Evolutionary conservation across 2,113 vertebrate species (phyloP), one percentile per base, ranked within the genome.

Genomic region (Pygathrix nemaeus): DNA sequence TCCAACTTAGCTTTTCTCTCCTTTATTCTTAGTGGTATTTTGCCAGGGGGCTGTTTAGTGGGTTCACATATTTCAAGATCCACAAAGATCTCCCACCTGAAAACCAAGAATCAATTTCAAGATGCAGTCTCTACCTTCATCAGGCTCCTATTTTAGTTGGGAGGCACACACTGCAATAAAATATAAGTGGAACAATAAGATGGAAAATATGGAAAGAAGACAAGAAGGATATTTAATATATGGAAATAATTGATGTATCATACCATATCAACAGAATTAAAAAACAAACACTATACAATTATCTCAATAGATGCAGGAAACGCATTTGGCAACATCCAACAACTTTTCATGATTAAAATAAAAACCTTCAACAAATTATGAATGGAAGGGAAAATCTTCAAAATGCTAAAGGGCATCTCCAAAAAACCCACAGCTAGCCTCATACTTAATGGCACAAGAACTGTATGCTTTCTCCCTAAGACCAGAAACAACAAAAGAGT

Each of bases 171-270:
- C 3, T 52, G n/a, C 35, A 92, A 79, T 72, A 97, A 88, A 93
- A 70, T 40, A 27, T n/a, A 95, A 93, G 30, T 55, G 20, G 25
- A 30, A 50, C 75, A 83, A 82, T 92, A 88, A 91, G 7, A 27
- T 76, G 7, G 16, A 79, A 81, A 92, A 82, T 72, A 57, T 81
- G 55, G 50, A 85, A 85, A 52, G 43, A 12, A 64, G 57, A 93
- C 35, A 59, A 48, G 20, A 4, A 90, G 27, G 27, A 50, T 75
- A 91, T 68, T 93, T 88, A 80, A 85, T 48, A 89, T 52, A 64
- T 85, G 8, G 91, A 94, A 91, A 95, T 88, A 20, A 66, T 88
- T 66, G 76, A 82, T 90, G 27, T 25, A 88, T 79, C 82, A 61
- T 25, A 84, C 32, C 21, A 55, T 61, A 52, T 27, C 55, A 86